Base-by-base conservation (phyloP, 2,113 vertebrate species). In the Amphilophus citrinellus region DNA sequence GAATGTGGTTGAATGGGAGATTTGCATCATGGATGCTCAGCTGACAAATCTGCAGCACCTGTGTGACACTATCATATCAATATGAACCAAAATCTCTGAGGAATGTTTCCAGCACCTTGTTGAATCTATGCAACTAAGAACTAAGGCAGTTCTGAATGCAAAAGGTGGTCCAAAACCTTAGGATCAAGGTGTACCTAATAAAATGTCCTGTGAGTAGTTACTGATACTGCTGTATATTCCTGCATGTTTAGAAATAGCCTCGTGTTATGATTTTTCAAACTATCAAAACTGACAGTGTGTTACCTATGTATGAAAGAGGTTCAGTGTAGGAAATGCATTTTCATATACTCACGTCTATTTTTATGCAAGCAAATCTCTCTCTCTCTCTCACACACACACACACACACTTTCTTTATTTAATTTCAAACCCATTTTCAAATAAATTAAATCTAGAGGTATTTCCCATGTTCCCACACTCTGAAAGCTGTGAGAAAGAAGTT, bases 361-460 rank as follows among this genome's bases (percentile, higher is more conserved):
- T 73, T 73, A 73, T 32, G 32, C 17, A 8, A 53, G 66, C 27
- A 32, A 53, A 73, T 73, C 66, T 84, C 47, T 24, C 6, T 30
- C 66, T 30, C 30, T 32, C 30, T 5, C 30, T 5, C 30, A 1
- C 30, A 30, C 30, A 30, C 30, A 30, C 30, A 30, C 30, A 32
- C 32, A 32, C 32, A 32, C 32, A 57, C 56, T 30, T 65, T 57
- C 37, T 35, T 44, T 18, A 84, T 75, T 82, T 50, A 78, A 57
- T 84, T 66, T 68, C 32, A 42, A 68, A 14, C 37, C 27, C 3
- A n/a, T 73, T 68, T 87, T 89, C 35, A 61, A 76, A 66, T 15
- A n/a, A 79, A 87, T 84, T 75, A 2, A 65, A 77, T 87, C 61
- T 66, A 0, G 5, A 53, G 73, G 47, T 65, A 73, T 85, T 83